These are phyloP conservation scores for Poecile montanus DNA, from an alignment of 2,797 vertebrate genomes.

Conservation along the genomic window DNA sequence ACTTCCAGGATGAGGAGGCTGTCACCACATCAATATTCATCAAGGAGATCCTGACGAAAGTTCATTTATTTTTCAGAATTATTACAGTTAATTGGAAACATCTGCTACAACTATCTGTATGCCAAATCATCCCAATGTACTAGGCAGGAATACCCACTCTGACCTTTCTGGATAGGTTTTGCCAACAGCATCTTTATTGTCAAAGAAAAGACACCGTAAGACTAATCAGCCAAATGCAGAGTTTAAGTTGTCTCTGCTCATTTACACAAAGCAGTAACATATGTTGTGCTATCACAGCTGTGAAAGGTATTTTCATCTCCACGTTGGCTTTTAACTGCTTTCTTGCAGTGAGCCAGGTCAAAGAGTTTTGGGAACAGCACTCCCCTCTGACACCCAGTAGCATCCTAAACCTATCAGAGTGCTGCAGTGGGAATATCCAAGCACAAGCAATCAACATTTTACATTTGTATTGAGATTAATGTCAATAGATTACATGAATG, in stretches of 20 bases:
- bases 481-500: not conserved
- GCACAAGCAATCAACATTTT: not conserved
- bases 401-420: not conserved
- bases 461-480: not conserved
- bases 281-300: constrained; percentile 43
- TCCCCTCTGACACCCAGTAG: not conserved
- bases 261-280: constrained; percentile 46
- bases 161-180: constrained; percentile 14
- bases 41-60: constrained; percentile 8
- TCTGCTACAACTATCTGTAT: constrained; percentile 47
- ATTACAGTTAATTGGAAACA: constrained; percentile 59
- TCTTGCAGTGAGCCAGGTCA: not conserved
- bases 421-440: not conserved
- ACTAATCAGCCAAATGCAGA: constrained; percentile 8
- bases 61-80: constrained; percentile 40
- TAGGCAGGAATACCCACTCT: constrained; percentile 29
- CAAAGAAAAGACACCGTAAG: constrained; percentile 17
- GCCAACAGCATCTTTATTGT: constrained; percentile 35
- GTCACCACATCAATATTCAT: not conserved
- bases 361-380: not conserved
- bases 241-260: constrained; percentile 37
- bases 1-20: not conserved
- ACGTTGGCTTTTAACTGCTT: not conserved
- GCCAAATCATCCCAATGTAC: constrained; percentile 29
- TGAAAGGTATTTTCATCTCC: constrained; percentile 26